These are phyloP conservation scores for Gadopsis bispinosus DNA, from an alignment of 2,797 vertebrate species.

Conservation along the genomic window DNA sequence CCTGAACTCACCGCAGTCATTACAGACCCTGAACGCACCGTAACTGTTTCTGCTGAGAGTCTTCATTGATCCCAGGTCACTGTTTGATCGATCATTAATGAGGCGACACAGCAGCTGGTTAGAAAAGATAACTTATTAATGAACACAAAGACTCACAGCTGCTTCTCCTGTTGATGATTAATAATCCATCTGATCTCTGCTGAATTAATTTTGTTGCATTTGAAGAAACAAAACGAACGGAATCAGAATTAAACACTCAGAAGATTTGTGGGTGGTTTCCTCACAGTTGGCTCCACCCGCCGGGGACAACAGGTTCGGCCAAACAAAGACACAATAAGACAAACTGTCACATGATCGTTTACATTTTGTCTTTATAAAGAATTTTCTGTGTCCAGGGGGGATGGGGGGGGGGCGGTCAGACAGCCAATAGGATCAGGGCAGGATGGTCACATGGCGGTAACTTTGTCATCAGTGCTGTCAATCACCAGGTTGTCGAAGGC, in stretches of 20 bases:
- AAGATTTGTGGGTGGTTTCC: background rate
- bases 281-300: background rate
- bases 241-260: background rate
- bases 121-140: slow-evolving; percentile 41
- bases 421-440: slow-evolving; percentile 37
- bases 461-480: slow-evolving; percentile 49
- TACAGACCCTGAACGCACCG: too few relatives aligned
- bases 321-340: background rate
- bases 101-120: slow-evolving; percentile 26
- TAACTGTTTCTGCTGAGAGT: background rate
- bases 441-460: slow-evolving; percentile 77
- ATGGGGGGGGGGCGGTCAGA: background rate
- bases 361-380: background rate
- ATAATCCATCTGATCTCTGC: background rate
- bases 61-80: slow-evolving; percentile 13
- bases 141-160: slow-evolving; percentile 4
- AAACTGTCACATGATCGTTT: background rate
- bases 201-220: background rate
- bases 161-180: background rate
- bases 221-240: background rate
- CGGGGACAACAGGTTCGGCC: background rate
- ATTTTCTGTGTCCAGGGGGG: background rate
- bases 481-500: slow-evolving; percentile 54
- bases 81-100: slow-evolving; percentile 21
- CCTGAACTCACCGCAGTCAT: too few relatives aligned